These are phyloP conservation scores for Saccopteryx leptura DNA, from an alignment of 2,113 vertebrate species.

Conservation along the genomic window DNA sequence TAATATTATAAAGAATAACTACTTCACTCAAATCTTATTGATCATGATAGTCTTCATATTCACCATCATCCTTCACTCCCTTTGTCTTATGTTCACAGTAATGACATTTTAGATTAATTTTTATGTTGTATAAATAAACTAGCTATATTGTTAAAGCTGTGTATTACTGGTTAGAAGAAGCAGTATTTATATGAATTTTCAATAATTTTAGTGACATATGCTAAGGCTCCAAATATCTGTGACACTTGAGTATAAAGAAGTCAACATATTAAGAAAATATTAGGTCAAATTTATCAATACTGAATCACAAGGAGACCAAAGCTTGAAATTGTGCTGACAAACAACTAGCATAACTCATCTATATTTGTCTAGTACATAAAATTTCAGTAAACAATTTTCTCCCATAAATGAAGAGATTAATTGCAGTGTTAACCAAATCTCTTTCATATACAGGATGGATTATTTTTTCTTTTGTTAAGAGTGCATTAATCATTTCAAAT, in stretches of 20 bases:
- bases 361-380: constrained; percentile 65
- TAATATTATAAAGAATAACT: neutral
- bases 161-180: neutral
- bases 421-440: constrained; percentile 80
- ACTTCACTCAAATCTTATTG: neutral
- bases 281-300: constrained; percentile 74
- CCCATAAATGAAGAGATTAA: constrained; percentile 81
- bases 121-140: neutral
- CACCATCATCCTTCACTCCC: neutral
- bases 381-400: constrained; percentile 74
- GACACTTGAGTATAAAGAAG: constrained; percentile 54
- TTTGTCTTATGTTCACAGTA: neutral
- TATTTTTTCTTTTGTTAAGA: constrained; percentile 74
- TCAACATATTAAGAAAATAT: constrained; percentile 65
- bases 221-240: neutral
- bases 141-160: neutral
- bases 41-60: neutral
- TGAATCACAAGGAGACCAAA: constrained; percentile 52
- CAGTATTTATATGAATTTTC: constrained; percentile 35
- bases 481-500: constrained; percentile 80
- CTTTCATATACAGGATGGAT: constrained; percentile 66
- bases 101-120: neutral
- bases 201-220: constrained; percentile 23
- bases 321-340: constrained; percentile 68
- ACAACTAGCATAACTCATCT: constrained; percentile 65